phyloP scores from a whole-genome alignment of 2,797 vertebrate species.

The Passerculus sandwichensis region DNA sequence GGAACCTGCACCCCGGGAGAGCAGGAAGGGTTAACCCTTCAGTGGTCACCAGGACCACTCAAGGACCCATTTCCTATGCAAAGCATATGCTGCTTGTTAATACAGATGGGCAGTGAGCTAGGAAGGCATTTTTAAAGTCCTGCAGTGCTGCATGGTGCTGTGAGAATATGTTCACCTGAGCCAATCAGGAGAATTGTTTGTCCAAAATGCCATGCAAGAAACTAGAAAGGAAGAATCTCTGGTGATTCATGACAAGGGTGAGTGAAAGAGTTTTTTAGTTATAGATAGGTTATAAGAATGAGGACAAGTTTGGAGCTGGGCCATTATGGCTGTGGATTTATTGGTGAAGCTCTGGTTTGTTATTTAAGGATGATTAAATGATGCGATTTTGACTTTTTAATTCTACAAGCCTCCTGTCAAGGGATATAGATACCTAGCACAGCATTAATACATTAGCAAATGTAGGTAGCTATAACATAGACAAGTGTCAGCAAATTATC shows the following conservation, averaged over 20 bases:
- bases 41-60: not conserved
- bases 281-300: not conserved
- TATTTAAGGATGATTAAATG: not conserved
- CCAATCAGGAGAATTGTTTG: constrained; percentile 32
- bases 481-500: not conserved
- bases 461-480: not conserved
- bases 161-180: not conserved
- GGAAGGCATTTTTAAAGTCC: not conserved
- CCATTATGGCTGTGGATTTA: not conserved
- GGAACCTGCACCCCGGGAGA: not conserved
- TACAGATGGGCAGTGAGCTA: not conserved
- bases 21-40: constrained; percentile 22
- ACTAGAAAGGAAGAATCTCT: not conserved
- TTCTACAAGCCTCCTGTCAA: not conserved
- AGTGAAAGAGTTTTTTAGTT: not conserved
- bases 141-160: not conserved
- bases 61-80: not conserved
- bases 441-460: not conserved
- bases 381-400: constrained; percentile 14
- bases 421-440: not conserved
- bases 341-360: not conserved
- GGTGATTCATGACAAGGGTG: not conserved
- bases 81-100: not conserved
- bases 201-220: not conserved
- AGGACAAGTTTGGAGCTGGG: not conserved